These are phyloP conservation scores for Rhingia campestris DNA, from an alignment of 2,888 invertebrate species.

Conservation along the genomic window DNA sequence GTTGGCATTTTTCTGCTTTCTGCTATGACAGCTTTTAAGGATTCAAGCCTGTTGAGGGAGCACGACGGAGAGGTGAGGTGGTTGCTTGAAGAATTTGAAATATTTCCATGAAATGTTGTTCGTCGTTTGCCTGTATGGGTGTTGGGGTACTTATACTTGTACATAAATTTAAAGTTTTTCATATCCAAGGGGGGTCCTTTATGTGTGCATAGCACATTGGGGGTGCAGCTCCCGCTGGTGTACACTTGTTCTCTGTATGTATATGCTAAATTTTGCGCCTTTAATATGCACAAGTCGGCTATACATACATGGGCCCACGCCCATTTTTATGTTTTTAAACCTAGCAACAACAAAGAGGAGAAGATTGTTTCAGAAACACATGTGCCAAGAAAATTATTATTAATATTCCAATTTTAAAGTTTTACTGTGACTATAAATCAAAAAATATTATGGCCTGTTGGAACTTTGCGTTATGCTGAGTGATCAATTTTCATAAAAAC, in stretches of 20 bases:
- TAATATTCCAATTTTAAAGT: slow-evolving; percentile 73
- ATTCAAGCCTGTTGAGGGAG: slow-evolving; percentile 6
- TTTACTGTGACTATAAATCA: slow-evolving; percentile 63
- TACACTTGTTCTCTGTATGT: slow-evolving; percentile 17
- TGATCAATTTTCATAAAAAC: slow-evolving; percentile 48
- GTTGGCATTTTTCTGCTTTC: slow-evolving; percentile 19
- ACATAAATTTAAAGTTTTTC: slow-evolving; percentile 61
- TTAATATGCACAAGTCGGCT: slow-evolving; percentile 67
- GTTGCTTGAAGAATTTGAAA: slow-evolving; percentile 56
- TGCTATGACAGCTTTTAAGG: slow-evolving; percentile 62
- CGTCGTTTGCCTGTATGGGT: slow-evolving; percentile 42
- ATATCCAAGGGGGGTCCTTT: slow-evolving; percentile 7
- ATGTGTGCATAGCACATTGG: slow-evolving; percentile 22
- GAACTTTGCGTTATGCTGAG: slow-evolving; percentile 16
- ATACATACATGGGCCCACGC: slow-evolving; percentile 57
- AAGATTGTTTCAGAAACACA: slow-evolving; percentile 24
- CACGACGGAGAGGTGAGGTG: neutral
- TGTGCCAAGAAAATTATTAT: slow-evolving; percentile 64
- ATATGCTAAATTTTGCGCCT: slow-evolving; percentile 57
- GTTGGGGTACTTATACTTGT: slow-evolving; percentile 43
- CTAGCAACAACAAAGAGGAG: neutral
- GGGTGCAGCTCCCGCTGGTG: slow-evolving; percentile 36
- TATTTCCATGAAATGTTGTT: slow-evolving; percentile 56
- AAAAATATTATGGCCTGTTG: slow-evolving; percentile 42
- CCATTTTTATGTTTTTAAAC: slow-evolving; percentile 49